Evolutionary conservation across 1,140 invertebrate species (phyloP), one percentile per base, ranked within the genome.

Genomic region (Eumeta japonica): DNA sequence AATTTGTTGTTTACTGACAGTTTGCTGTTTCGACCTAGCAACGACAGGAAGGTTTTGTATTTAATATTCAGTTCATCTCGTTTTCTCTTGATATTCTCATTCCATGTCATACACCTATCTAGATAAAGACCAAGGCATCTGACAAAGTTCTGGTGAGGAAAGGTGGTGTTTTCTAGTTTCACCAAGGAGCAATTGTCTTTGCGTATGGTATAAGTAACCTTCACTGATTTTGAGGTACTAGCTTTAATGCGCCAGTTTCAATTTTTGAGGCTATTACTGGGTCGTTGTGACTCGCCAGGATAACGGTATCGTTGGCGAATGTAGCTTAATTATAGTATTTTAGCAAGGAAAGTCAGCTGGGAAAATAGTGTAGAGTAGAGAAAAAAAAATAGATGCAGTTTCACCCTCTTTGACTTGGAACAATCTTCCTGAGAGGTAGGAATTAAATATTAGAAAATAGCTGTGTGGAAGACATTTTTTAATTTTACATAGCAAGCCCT

Each of bases 1-100:
- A 62, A 10, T 49, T 65, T 62, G 39, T 55, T 56, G 16, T 52
- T 13, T 4, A 54, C 12, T 7, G 39, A 48, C 27, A 61, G 29
- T 18, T 40, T 27, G 1, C 46, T 51, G 12, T 41, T 47, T 34
- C 32, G 38, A 4, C 45, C 46, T 10, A 60, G 32, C n/a, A 62
- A 20, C 51, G 46, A 58, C 14, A 47, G 46, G 14, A 54, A 10
- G 10, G 10, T 10, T 11, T 18, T 30, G 17, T 11, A 38, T 38
- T 14, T 17, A n/a, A 38, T 19, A 13, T 40, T 41, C 2, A 47
- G 15, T 14, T 48, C 32, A 3, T 27, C 28, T 16, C 34, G 35
- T 17, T 44, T 47, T 35, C 16, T 36, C 18, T 47, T 50, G 7
- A 49, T 36, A 42, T 52, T 45, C 14, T 39, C 15, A 14, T 36